These are phyloP conservation scores for Hylaeus volcanicus DNA, from an alignment of 1,140 invertebrate genomes.

Conservation along the genomic window DNA sequence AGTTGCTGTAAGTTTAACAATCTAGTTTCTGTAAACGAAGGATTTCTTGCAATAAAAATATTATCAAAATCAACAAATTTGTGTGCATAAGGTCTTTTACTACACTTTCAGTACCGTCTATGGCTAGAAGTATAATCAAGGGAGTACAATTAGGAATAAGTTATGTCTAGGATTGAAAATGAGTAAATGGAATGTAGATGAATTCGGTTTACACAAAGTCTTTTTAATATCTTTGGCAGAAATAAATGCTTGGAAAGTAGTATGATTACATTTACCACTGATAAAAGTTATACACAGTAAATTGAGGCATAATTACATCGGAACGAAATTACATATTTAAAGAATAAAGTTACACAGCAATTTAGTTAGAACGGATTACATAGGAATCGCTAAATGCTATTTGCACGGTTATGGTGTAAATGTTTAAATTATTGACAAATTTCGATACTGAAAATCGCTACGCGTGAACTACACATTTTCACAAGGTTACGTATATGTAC, in stretches of 20 bases:
- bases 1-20: neutral
- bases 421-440: neutral
- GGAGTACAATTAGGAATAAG: neutral
- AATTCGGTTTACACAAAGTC: constrained; percentile 13
- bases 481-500: constrained; percentile 16
- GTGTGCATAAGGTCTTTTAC: no score
- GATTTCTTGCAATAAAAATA: constrained; percentile 1
- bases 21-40: neutral
- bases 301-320: neutral
- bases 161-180: neutral
- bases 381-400: neutral
- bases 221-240: constrained; percentile 43
- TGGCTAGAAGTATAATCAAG: no score
- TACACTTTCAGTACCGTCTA: no score
- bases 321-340: constrained; percentile 5
- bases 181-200: constrained; percentile 1
- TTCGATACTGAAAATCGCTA: neutral
- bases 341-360: neutral
- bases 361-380: constrained; percentile 10
- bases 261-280: constrained; percentile 15
- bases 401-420: neutral
- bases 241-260: constrained; percentile 13
- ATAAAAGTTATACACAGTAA: constrained; percentile 10
- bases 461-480: neutral
- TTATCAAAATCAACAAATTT: neutral